These are phyloP conservation scores for Pogonocherus hispidulus DNA, from an alignment of 2,888 invertebrate genomes.

Conservation along the genomic window DNA sequence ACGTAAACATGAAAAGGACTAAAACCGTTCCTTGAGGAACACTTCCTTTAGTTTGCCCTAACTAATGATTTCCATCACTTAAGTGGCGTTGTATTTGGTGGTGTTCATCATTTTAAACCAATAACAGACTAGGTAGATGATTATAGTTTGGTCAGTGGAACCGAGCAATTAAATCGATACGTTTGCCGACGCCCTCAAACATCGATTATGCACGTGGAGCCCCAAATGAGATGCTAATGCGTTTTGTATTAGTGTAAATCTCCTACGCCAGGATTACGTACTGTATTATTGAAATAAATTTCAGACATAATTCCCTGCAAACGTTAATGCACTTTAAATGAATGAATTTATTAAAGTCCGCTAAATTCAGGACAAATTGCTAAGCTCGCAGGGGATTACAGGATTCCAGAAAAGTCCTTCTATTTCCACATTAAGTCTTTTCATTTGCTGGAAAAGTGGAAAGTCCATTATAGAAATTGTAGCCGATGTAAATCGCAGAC, in stretches of 20 bases:
- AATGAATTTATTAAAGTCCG: conserved; percentile 36
- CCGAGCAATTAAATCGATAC: neutral
- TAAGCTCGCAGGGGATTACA: conserved; percentile 1
- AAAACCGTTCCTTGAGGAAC: neutral
- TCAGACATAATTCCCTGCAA: conserved; percentile 48
- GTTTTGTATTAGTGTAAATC: conserved; percentile 53
- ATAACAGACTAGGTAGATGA: neutral
- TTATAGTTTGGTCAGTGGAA: neutral
- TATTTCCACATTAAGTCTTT: neutral
- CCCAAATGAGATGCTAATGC: conserved; percentile 46
- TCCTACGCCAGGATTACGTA: conserved; percentile 47
- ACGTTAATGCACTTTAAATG: conserved; percentile 46
- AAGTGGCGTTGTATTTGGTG: neutral
- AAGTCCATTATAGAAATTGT: neutral
- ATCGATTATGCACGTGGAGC: conserved; percentile 44
- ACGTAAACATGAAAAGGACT: too few species aligned
- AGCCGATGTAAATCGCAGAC: neutral
- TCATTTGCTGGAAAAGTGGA: neutral
- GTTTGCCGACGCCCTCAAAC: conserved; percentile 25
- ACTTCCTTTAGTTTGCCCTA: too few species aligned
- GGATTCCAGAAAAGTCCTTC: neutral
- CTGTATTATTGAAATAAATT: conserved; percentile 55
- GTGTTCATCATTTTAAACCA: neutral
- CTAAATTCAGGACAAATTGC: conserved; percentile 12
- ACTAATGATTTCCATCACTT: neutral